These are phyloP conservation scores for Loriculus beryllinus DNA, from an alignment of 2,797 vertebrate genomes.

Conservation along the genomic window DNA sequence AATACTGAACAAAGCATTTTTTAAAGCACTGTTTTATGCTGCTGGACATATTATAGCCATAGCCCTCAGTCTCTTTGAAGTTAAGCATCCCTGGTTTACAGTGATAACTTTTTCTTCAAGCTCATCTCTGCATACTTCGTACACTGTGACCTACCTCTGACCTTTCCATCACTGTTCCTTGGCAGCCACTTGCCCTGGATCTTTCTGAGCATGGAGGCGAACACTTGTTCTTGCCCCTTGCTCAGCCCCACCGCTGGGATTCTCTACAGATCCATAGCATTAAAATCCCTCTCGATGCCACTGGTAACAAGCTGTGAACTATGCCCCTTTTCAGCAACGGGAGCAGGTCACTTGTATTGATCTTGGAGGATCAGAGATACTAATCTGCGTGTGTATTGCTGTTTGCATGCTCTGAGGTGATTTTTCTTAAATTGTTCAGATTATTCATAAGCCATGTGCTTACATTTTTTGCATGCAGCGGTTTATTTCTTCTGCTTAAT, in stretches of 20 bases:
- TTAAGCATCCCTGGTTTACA: neutral
- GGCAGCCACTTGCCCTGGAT: neutral
- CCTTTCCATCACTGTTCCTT: neutral
- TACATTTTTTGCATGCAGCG: neutral
- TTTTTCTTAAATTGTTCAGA: neutral
- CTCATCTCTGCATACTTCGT: neutral
- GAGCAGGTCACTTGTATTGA: neutral
- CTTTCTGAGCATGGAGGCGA: neutral
- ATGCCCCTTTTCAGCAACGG: neutral
- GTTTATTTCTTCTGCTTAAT: conserved; percentile 36
- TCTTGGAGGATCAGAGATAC: neutral
- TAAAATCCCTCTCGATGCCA: neutral
- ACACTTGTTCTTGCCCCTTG: neutral
- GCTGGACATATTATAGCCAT: neutral
- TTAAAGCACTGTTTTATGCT: neutral
- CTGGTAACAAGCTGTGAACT: neutral
- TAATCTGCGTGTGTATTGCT: neutral
- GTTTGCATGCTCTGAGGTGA: neutral
- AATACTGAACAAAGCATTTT: neutral
- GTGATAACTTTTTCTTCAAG: neutral
- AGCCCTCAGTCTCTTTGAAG: neutral
- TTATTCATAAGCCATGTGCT: neutral
- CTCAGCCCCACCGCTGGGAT: neutral
- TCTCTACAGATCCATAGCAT: neutral
- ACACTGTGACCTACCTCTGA: neutral